Evolutionary conservation across 2,113 vertebrate genomes (phyloP), one percentile per base, ranked within the genome.

Genomic region (Protobothrops mucrosquamatus): DNA sequence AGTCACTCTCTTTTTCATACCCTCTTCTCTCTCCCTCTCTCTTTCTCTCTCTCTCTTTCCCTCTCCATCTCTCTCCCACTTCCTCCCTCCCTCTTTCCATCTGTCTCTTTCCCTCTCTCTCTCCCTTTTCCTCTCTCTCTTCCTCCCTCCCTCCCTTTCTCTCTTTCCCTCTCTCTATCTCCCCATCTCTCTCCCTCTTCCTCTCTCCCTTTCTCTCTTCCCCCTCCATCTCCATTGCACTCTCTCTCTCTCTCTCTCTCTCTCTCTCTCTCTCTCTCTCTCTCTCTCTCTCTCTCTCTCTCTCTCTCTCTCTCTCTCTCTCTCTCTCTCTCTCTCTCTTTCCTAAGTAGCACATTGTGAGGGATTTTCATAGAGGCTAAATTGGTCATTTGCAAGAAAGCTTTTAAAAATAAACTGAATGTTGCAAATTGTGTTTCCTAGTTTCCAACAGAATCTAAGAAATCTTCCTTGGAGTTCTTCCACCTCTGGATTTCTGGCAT

Each of bases 71-170:
- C 5, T 48, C 46, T 46, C 43, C 3, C 57, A 9, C 23, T 8
- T 9, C 6, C 23, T 61, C 24, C 2, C 22, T 10, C 8, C 2
- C 23, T 59, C 57, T 10, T 2, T 8, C 6, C 24, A 22, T 8
- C 24, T 5, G 3, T 6, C 46, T 6, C 18, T 1, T 20, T 10
- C 57, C 26, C 8, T 8, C 57, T 61, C 0, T 3, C 9, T 11
- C 57, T 26, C 7, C 3, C 6, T 24, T 8, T 2, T 7, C 18
- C 0, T 23, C 57, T 24, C 24, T 24, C 1, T 3, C 9, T 4
- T 26, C 12, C 9, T 1, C 59, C 1, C 0, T 26, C 2, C 10
- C 3, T 3, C 7, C 7, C 56, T 5, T 1, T 56, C 0, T 5
- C 55, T 20, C 18, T 56, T 2, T 57, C 56, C 1, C 51, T 57